Evolutionary conservation across 35 echinoderm and acorn worm species (phyloP), one percentile per base, ranked within the genome.

Genomic region (Strongylocentrotus purpuratus): DNA sequence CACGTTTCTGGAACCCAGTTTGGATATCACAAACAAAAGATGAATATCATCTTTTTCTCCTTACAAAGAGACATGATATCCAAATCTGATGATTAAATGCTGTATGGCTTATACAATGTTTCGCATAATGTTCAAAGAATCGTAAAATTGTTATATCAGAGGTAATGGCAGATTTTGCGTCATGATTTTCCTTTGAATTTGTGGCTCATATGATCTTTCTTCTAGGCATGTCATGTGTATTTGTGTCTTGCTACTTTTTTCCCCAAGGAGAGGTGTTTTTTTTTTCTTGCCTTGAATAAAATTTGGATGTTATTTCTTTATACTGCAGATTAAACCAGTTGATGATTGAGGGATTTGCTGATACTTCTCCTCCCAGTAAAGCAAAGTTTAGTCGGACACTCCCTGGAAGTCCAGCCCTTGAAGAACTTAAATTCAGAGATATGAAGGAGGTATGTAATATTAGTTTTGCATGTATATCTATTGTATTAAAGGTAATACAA

Each of bases 321-420:
- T 33, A 33, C 15, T 17, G 5, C 87, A 89, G 87, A 46, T 17
- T 33, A 46, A 92, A 35, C 20, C 95, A 92, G 32, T n/a, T 95
- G 95, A 95, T 95, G 95, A 90, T 95, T 10, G 95, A 95, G 60
- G 47, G 52, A 33, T 52, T 90, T 32, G 48, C 87, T 10, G 95
- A 95, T 61, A 28, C 32, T 5, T 48, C 91, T 50, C 12, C 91
- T 31, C 86, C 45, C 10, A 95, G 95, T 33, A 92, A 85, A 78
- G 52, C 88, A 46, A 95, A 95, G 31, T 95, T 92, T 31, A 52
- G 46, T 46, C 52, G 88, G 7, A 61, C 59, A 17, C 46, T 31
- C 11, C 71, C 45, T 60, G 46, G 32, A 12, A 55, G 46, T 12
- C 18, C 71, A 33, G 32, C 86, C 35, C 33, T 86, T 17, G 94